Evolutionary conservation across 1,140 invertebrate genomes (phyloP), one percentile per base, ranked within the genome.

Genomic region (Homalodisca vitripennis): DNA sequence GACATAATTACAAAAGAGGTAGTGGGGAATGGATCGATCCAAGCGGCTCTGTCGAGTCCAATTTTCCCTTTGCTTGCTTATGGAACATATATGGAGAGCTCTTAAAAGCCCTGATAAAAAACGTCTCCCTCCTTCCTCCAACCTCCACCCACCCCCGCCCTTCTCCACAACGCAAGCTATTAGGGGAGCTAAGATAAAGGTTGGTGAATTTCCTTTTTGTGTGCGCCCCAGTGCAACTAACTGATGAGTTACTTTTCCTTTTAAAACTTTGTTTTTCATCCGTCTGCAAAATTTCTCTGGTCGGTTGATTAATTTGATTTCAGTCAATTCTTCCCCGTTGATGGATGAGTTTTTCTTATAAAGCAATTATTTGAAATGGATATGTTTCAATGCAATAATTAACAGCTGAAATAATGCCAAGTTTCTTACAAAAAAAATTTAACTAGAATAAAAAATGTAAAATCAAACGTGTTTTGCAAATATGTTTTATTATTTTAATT

Each of bases 61-160:
- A 60, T 60, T 60, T 60, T 60, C 55, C 55, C 30, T 66, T 46
- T 46, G 32, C 63, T 46, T 66, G 63, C 63, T 46, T 66, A 66
- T 66, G 41, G 63, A 66, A 66, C 63, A 66, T 66, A 46, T 66
- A 66, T 66, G 63, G 63, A 66, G 63, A 66, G 63, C 63, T 66
- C 63, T 66, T 66, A 66, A 66, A 66, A 66, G 63, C 63, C 26
- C 41, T 66, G 63, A 66, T 66, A 66, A 66, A 66, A 66, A 64
- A 66, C 55, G 10, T 29, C 55, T 53, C 48, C 48, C 12, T 20
- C 27, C 55, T 26, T 12, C 55, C 55, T n/a, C 6, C 55, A 22
- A 22, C 55, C 22, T 26, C 55, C 26, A 41, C 34, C n/a, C 48
- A 13, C 55, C 55, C 10, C 55, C 55, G 6, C 6, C 55, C 55